Evolutionary conservation across 2,113 vertebrate genomes (phyloP).

Genomic region (Isichthys henryi): DNA sequence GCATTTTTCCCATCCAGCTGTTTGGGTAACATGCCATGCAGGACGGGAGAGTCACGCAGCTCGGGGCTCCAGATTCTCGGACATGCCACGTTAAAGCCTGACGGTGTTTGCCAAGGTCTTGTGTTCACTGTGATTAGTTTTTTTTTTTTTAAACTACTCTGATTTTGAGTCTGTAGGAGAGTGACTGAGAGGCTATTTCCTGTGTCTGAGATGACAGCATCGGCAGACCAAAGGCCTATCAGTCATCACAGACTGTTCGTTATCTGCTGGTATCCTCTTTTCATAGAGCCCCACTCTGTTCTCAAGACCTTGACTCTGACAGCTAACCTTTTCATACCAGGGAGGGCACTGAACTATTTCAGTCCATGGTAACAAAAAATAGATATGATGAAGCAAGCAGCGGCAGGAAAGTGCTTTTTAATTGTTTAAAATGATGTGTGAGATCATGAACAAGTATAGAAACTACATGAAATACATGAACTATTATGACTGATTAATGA

Average conservation of each 20-base stretch:
- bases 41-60: background rate
- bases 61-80: background rate
- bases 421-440: background rate
- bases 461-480: background rate
- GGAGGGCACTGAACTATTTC: slow-evolving; percentile 12
- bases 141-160: background rate
- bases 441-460: background rate
- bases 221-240: background rate
- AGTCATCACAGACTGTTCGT: background rate
- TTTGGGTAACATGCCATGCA: background rate
- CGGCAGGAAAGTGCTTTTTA: background rate
- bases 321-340: slow-evolving; percentile 7
- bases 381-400: background rate
- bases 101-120: background rate
- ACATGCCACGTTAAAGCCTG: background rate
- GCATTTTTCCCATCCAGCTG: background rate
- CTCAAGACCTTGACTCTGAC: slow-evolving; percentile 22
- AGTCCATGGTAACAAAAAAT: background rate
- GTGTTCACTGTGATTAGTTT: background rate
- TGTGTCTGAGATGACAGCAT: background rate
- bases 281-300: slow-evolving; percentile 18
- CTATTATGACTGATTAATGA: background rate
- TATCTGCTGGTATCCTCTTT: slow-evolving; percentile 8
- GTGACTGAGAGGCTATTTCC: background rate
- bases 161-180: background rate